Base-by-base conservation (phyloP, 2,888 invertebrate genomes). In the Agrenia bidenticulata region DNA sequence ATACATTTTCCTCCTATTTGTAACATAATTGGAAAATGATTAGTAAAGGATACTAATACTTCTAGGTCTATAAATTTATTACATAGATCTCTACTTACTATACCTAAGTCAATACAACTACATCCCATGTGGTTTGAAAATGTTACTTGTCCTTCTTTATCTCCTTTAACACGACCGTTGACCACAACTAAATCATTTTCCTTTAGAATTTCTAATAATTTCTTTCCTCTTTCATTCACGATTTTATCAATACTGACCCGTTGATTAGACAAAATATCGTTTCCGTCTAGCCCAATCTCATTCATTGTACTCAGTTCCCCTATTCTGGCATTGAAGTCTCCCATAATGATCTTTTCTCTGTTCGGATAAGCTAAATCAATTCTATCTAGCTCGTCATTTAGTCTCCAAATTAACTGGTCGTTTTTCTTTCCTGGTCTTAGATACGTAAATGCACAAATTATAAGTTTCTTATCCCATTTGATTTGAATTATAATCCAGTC, bases 311-410 rank as follows among this genome's bases (percentile, higher is more conserved):
- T 24, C 1, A 4, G 1, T 0, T 56, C 23, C 13, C 23, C 54
- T 23, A 63, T 41, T 56, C 60, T 54, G 5, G 39, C 63, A 63
- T 66, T 64, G 27, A 66, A 66, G 24, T 66, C 66, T 7, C 66
- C 66, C n/a, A 19, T 32, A 1, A 66, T 7, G n/a, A 66, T 58
- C 15, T 41, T 19, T n/a, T 23, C 9, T 19, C 62, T 58, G 1
- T 54, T 41, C 11, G 1, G 2, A 42, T 17, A 61, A 2, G n/a
- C 41, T 19, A 1, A 5, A 1, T 37, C 17, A 19, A 56, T 39
- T 2, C 32, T 17, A 37, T 11, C 4, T 15, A 59, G 15, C 21
- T 21, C 51, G 21, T 51, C 26, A 24, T 51, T 26, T 23, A 51
- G 15, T 24, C 21, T 19, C 23, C 23, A 26, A 2, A 51, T 19